phyloP scores from a whole-genome alignment of 2,113 vertebrate genomes.

The Gila orcuttii region DNA sequence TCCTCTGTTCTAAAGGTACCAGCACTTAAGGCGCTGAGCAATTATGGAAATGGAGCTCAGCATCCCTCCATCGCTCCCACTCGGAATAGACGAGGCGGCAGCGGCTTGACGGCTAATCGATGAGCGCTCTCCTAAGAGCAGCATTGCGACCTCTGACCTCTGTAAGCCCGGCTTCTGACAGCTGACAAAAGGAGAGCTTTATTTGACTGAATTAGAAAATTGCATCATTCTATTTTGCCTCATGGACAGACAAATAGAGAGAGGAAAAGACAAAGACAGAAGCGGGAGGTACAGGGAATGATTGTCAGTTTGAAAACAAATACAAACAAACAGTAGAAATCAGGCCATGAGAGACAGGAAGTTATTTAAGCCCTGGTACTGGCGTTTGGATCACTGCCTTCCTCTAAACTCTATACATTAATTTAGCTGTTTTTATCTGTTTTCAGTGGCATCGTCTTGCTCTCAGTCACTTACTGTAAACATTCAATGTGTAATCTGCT shows the following conservation, averaged over 20 bases:
- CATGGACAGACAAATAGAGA: constrained; percentile 23
- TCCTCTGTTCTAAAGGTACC: constrained; percentile 51
- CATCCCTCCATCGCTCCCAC: constrained; percentile 86
- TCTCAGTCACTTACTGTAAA: constrained; percentile 42
- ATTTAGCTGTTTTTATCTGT: constrained; percentile 32
- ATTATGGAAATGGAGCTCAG: constrained; percentile 91
- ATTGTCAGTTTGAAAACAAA: constrained; percentile 40
- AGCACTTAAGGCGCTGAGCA: constrained; percentile 77
- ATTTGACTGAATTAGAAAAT: constrained; percentile 88
- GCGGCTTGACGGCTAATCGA: constrained; percentile 99
- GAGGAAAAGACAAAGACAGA: constrained; percentile 2
- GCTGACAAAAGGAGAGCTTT: constrained; percentile 88
- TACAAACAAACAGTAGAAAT: background rate
- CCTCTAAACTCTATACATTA: constrained; percentile 18
- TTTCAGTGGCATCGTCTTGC: constrained; percentile 9
- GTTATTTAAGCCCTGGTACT: background rate
- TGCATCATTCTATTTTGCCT: constrained; percentile 47
- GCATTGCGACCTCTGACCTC: constrained; percentile 88
- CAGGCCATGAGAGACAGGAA: background rate
- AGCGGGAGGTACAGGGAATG: background rate
- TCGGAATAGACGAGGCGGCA: constrained; percentile 79
- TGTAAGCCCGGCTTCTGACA: constrained; percentile 89
- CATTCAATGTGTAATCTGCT: constrained; percentile 11
- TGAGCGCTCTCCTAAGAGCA: constrained; percentile 90
- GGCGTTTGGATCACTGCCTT: background rate